These are phyloP conservation scores for Lerista edwardsae DNA, from an alignment of 2,797 vertebrate species.

Conservation along the genomic window DNA sequence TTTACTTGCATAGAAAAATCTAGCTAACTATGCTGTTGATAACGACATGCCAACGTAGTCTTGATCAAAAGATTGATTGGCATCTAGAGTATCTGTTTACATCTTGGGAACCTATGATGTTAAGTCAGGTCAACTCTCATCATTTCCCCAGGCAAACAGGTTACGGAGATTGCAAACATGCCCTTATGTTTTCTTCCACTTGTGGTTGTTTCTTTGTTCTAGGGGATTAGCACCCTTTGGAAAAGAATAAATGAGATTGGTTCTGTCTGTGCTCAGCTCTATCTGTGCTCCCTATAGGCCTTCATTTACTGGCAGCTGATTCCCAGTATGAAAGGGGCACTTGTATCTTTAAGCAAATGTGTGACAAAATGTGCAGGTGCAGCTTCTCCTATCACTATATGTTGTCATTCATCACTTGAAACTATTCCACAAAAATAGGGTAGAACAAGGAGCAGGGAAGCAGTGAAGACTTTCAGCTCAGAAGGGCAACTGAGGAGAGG, in stretches of 20 bases:
- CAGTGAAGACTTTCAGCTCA: background rate
- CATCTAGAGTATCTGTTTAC: constrained; percentile 6
- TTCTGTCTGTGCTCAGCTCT: background rate
- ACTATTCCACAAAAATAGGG: background rate
- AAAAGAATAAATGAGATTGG: background rate
- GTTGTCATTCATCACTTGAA: background rate
- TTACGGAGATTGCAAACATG: background rate
- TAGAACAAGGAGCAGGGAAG: background rate
- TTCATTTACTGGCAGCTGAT: background rate
- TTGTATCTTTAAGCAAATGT: background rate
- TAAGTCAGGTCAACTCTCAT: background rate
- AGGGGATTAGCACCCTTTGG: background rate
- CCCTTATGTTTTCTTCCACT: background rate
- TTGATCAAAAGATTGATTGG: constrained; percentile 43
- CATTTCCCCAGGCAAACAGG: background rate
- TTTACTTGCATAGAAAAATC: constrained; percentile 31
- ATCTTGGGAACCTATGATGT: background rate
- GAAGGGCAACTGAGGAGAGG: no score
- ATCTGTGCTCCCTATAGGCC: background rate
- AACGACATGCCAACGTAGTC: background rate
- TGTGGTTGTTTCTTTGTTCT: background rate
- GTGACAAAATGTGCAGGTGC: background rate
- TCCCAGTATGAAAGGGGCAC: background rate
- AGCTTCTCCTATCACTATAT: background rate
- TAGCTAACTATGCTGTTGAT: background rate